Conservation (phyloP, 1,140 invertebrate species). For the Philotrypesis tridentata region DNA sequence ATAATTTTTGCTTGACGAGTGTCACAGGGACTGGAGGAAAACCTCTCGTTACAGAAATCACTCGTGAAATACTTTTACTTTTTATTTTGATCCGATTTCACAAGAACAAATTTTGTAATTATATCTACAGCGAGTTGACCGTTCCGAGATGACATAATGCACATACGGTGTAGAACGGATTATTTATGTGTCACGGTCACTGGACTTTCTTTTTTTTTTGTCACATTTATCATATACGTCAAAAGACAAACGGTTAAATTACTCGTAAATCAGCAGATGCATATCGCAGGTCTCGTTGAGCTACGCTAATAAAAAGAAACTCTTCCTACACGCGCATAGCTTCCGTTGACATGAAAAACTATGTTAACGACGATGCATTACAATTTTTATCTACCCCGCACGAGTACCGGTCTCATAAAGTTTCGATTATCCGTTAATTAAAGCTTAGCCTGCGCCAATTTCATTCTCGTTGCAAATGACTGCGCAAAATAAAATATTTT, state of each 20-base stretch:
- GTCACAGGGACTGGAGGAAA: no score
- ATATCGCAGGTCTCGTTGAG: no score
- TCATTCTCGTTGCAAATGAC: background rate
- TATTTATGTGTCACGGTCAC: background rate
- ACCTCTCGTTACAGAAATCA: no score
- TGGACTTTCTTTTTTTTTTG: background rate
- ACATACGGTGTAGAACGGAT: background rate
- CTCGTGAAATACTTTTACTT: no score
- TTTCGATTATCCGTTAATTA: background rate
- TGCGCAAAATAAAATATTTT: background rate
- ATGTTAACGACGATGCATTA: background rate
- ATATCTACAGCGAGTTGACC: no score
- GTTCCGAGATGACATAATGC: background rate
- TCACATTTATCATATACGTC: background rate
- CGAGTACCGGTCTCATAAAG: background rate
- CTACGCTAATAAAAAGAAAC: no score
- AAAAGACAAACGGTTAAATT: background rate
- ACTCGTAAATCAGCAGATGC: background rate
- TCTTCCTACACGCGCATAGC: no score
- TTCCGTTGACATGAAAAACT: background rate
- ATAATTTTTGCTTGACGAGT: no score
- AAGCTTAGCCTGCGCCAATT: background rate
- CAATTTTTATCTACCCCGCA: background rate
- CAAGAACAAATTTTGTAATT: no score
- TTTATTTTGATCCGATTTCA: no score